phyloP scores from a whole-genome alignment of 2,888 invertebrate species.

The Leucoma salicis region DNA sequence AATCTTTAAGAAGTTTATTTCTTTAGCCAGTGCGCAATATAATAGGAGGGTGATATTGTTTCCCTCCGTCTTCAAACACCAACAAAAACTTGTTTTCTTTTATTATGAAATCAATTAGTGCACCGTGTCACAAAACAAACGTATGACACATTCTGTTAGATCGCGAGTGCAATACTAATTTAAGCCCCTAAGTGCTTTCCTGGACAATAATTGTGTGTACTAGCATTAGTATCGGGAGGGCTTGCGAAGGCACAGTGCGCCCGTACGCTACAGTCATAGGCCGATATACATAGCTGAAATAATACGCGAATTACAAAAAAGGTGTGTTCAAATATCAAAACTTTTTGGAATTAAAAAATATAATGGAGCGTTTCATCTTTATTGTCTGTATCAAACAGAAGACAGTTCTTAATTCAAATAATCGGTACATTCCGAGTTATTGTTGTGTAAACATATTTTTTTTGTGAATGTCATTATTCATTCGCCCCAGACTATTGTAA shows the following conservation, averaged over 20 bases:
- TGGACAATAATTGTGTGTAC: constrained; percentile 53
- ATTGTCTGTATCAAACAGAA: not conserved
- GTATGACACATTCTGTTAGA: constrained; percentile 26
- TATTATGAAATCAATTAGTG: constrained; percentile 19
- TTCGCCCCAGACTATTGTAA: constrained; percentile 1
- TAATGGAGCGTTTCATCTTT: not conserved
- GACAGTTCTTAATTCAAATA: not conserved
- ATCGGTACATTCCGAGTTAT: not conserved
- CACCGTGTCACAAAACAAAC: constrained; percentile 11
- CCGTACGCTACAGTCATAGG: constrained; percentile 26
- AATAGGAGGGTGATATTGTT: too few relatives aligned
- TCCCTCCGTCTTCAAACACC: too few relatives aligned
- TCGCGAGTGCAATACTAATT: constrained; percentile 63
- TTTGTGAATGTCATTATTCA: not conserved
- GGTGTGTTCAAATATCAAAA: constrained; percentile 13
- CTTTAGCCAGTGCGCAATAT: too few relatives aligned
- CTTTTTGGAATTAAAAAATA: not conserved
- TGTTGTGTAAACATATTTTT: not conserved
- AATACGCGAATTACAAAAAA: constrained; percentile 22
- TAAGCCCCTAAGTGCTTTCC: constrained; percentile 58
- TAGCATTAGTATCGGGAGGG: constrained; percentile 61
- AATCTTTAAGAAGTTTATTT: too few relatives aligned
- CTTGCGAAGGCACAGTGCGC: constrained; percentile 50
- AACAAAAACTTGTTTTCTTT: not conserved
- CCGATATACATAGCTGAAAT: constrained; percentile 26